These are phyloP conservation scores for Adelosebastes latens DNA, from an alignment of 2,797 vertebrate genomes.

Conservation along the genomic window DNA sequence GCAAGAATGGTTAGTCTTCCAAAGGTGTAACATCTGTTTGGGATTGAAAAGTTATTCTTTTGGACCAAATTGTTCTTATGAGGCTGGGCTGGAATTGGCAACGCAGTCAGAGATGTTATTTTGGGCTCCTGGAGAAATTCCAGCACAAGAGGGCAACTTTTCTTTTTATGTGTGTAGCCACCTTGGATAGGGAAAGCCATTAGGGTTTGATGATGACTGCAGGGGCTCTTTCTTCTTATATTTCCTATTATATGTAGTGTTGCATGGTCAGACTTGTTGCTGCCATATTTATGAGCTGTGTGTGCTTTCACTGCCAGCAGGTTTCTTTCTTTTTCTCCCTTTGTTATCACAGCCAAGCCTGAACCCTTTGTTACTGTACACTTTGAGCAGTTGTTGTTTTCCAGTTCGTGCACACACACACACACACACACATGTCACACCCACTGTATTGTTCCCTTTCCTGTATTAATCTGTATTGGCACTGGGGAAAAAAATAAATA, in stretches of 20 bases:
- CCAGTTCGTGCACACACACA: neutral
- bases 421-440: slow-evolving; percentile 21
- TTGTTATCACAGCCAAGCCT: slow-evolving; percentile 53
- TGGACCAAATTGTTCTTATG: slow-evolving; percentile 9
- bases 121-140: slow-evolving; percentile 10
- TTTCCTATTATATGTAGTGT: slow-evolving; percentile 19
- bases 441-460: slow-evolving; percentile 23
- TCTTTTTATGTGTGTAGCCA: slow-evolving; percentile 7
- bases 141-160: neutral
- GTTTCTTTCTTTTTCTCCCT: slow-evolving; percentile 7
- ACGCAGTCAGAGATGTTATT: slow-evolving; percentile 4
- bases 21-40: slow-evolving; percentile 44
- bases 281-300: slow-evolving; percentile 31
- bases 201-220: slow-evolving; percentile 7
- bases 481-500: neutral
- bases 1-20: neutral
- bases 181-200: slow-evolving; percentile 23
- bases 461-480: slow-evolving; percentile 29
- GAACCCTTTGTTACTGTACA: slow-evolving; percentile 49
- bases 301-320: slow-evolving; percentile 29
- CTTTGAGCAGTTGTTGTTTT: slow-evolving; percentile 51
- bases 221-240: neutral
- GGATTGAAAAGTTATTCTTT: slow-evolving; percentile 32
- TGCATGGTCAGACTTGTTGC: slow-evolving; percentile 40
- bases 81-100: slow-evolving; percentile 14